A percentile compares a stretch with the other conserved stretches of the same genome.
phyloP scores from a whole-genome alignment of 2,888 invertebrate genomes.

The Drosophila melanocephala region DNA sequence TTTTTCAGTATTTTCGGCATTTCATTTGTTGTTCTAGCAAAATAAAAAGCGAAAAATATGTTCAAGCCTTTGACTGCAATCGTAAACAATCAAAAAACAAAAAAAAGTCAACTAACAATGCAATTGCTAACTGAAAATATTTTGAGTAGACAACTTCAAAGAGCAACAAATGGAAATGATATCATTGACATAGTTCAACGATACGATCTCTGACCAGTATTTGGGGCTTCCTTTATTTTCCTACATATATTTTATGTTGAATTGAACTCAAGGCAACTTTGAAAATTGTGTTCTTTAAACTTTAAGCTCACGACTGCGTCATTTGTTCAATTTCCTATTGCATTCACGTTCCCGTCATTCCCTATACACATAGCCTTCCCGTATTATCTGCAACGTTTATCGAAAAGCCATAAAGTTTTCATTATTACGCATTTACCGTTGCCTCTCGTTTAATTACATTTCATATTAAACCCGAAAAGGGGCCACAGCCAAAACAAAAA shows the following conservation, averaged over 20 bases:
- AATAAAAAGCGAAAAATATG: constrained; percentile 74
- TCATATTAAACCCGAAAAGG: constrained; percentile 66
- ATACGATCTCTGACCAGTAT: constrained; percentile 23
- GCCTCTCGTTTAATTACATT: constrained; percentile 72
- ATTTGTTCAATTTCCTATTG: constrained; percentile 35
- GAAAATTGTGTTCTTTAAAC: constrained; percentile 20
- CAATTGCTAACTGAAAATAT: constrained; percentile 40
- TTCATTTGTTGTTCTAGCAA: constrained; percentile 72
- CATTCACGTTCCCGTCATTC: constrained; percentile 50
- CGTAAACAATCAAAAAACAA: constrained; percentile 54
- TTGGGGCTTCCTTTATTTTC: not conserved
- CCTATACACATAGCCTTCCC: constrained; percentile 9
- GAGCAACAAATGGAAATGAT: constrained; percentile 35
- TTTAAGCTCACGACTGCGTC: constrained; percentile 36
- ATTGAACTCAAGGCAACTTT: constrained; percentile 4
- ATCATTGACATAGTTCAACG: constrained; percentile 21
- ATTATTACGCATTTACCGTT: constrained; percentile 80
- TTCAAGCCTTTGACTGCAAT: constrained; percentile 45
- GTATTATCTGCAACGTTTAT: constrained; percentile 70
- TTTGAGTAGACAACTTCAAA: constrained; percentile 42
- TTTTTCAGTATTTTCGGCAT: constrained; percentile 44
- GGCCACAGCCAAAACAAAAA: constrained; percentile 49
- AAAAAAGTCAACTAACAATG: constrained; percentile 56
- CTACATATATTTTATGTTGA: not conserved
- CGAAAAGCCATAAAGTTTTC: constrained; percentile 80